phyloP scores from a whole-genome alignment of 2,888 invertebrate genomes.

The Xanthorhoe spadicearia region DNA sequence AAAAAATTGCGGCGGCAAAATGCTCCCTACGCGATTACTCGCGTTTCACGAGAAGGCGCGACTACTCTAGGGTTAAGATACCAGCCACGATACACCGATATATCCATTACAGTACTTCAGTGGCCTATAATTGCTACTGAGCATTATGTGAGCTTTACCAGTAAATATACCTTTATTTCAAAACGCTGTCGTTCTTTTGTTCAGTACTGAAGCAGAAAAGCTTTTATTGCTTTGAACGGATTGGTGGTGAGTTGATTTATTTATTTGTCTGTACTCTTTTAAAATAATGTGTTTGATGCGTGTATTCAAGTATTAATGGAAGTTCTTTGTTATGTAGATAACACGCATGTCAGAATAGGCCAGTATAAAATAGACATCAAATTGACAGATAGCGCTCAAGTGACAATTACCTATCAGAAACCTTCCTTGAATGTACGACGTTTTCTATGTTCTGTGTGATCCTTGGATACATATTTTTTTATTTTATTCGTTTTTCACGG shows the following conservation, averaged over 20 bases:
- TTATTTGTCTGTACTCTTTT: conserved; percentile 16
- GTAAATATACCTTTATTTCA: conserved; percentile 61
- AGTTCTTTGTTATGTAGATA: conserved; percentile 1
- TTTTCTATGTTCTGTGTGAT: neutral
- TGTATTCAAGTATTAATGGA: neutral
- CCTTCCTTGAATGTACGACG: no score
- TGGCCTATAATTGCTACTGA: conserved; percentile 66
- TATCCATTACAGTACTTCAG: conserved; percentile 66
- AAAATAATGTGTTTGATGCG: conserved; percentile 7
- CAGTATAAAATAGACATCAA: no score
- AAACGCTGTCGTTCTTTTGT: conserved; percentile 53
- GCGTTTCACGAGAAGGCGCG: no score
- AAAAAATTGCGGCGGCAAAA: no score
- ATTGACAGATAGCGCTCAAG: no score
- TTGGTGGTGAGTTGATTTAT: conserved; percentile 40
- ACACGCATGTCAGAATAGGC: no score
- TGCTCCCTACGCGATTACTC: no score
- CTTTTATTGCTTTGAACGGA: conserved; percentile 35
- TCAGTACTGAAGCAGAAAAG: conserved; percentile 28
- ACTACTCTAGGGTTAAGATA: no score
- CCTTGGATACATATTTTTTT: neutral
- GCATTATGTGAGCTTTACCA: conserved; percentile 63
- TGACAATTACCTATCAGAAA: no score
- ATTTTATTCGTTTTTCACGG: no score
- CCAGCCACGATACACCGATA: conserved; percentile 61